Conservation (phyloP, 2,888 invertebrate genomes). For the Acrocera orbiculus region DNA sequence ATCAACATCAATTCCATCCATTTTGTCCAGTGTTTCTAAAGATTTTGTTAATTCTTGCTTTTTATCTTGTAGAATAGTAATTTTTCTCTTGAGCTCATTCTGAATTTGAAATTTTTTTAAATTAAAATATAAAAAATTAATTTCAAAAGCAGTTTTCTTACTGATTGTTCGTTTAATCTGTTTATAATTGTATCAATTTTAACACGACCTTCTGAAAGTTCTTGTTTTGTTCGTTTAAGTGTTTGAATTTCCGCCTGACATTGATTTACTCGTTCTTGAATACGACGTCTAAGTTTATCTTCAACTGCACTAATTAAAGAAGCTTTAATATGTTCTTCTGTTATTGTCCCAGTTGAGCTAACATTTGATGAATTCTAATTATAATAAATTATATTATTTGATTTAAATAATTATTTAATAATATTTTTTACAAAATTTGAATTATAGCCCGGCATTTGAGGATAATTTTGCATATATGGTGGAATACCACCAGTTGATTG, state of each 20-base stretch:
- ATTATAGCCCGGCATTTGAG: slow-evolving; percentile 17
- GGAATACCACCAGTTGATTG: no score
- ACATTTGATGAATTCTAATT: slow-evolving; percentile 27
- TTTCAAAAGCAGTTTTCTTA: slow-evolving; percentile 15
- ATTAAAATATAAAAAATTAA: not conserved
- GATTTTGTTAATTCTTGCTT: slow-evolving; percentile 71
- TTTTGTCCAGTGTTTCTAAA: slow-evolving; percentile 54
- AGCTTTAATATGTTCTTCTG: slow-evolving; percentile 86
- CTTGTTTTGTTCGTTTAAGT: slow-evolving; percentile 67
- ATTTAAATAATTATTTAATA: slow-evolving; percentile 1
- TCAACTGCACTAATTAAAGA: slow-evolving; percentile 89
- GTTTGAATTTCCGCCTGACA: slow-evolving; percentile 85
- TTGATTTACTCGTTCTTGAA: slow-evolving; percentile 80
- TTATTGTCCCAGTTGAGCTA: slow-evolving; percentile 59
- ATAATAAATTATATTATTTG: not conserved
- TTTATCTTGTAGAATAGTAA: slow-evolving; percentile 66
- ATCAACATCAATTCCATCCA: slow-evolving; percentile 78
- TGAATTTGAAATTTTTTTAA: slow-evolving; percentile 21
- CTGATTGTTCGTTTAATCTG: slow-evolving; percentile 57
- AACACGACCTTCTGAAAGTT: slow-evolving; percentile 65
- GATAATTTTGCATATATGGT: slow-evolving; percentile 30
- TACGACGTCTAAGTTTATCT: slow-evolving; percentile 73
- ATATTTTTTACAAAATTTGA: slow-evolving; percentile 4
- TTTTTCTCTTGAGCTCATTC: slow-evolving; percentile 68
- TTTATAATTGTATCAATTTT: slow-evolving; percentile 63